Evolutionary conservation across 2,797 vertebrate species (phyloP).

Genomic region (Cynopterus sphinx): DNA sequence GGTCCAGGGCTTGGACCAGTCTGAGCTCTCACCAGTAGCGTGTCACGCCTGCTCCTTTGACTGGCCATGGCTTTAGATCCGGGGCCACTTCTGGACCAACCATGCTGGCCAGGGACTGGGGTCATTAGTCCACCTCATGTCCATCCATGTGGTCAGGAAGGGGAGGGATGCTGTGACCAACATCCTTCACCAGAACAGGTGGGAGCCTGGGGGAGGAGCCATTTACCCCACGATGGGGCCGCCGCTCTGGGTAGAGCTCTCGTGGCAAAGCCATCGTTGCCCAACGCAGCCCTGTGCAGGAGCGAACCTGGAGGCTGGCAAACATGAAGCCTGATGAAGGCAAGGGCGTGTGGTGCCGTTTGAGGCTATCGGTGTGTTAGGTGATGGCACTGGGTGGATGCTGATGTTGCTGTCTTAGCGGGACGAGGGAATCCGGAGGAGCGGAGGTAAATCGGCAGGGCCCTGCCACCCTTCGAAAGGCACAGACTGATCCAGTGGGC

Average conservation of each 20-base stretch:
- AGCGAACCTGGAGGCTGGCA: background rate
- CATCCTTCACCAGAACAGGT: too few species aligned
- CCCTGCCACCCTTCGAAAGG: background rate
- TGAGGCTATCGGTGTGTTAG: background rate
- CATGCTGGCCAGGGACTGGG: background rate
- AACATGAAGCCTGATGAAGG: background rate
- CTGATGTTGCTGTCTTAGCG: background rate
- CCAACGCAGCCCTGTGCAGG: background rate
- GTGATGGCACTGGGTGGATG: background rate
- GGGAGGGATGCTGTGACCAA: background rate
- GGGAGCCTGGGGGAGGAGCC: accelerated
- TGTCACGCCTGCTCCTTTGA: background rate
- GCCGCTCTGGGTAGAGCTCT: background rate
- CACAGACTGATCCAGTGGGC: background rate
- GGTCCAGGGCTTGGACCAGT: background rate
- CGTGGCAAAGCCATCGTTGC: background rate
- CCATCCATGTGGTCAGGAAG: background rate
- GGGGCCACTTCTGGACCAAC: background rate
- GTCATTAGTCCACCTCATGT: background rate
- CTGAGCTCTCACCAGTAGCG: background rate
- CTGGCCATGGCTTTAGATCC: background rate
- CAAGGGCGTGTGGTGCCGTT: background rate
- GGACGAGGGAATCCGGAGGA: background rate
- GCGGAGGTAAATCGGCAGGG: background rate
- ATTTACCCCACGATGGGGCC: background rate